A percentile compares a stretch with the other conserved stretches of the same genome.
Evolutionary conservation across 2,113 vertebrate genomes (phyloP).

Genomic region (Enhydra lutris): DNA sequence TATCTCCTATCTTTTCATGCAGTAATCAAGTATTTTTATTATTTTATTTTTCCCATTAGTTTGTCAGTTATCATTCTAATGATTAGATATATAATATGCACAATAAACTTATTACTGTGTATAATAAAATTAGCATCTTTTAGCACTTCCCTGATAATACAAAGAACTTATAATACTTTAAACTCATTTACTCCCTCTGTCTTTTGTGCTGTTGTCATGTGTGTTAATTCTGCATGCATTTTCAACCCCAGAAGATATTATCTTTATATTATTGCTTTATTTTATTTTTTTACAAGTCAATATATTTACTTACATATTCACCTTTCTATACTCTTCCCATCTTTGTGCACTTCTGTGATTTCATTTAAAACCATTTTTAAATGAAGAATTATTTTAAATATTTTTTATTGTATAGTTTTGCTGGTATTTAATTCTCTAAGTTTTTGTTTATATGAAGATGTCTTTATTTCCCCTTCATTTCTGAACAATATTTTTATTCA

Average conservation of each 20-base stretch:
- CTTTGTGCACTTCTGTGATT: background rate
- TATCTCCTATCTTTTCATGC: background rate
- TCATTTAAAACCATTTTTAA: slow-evolving; percentile 9
- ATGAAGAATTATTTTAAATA: background rate
- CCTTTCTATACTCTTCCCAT: background rate
- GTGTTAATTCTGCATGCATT: background rate
- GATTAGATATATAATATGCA: background rate
- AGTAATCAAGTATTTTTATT: background rate
- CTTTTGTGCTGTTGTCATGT: background rate
- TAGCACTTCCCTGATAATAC: background rate
- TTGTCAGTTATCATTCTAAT: background rate
- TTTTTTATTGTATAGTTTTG: background rate
- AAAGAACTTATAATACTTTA: background rate
- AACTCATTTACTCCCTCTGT: background rate
- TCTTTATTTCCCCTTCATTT: background rate
- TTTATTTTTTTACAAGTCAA: background rate
- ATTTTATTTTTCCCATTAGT: background rate
- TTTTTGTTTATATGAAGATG: background rate
- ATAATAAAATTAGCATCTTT: background rate
- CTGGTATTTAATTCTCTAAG: background rate
- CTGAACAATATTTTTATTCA: background rate
- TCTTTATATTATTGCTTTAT: background rate
- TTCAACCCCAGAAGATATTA: background rate
- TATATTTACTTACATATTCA: background rate
- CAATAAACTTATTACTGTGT: background rate